Evolutionary conservation across 2,888 invertebrate species (phyloP), one percentile per base, ranked within the genome.

Genomic region (Brachyopa scutellaris): DNA sequence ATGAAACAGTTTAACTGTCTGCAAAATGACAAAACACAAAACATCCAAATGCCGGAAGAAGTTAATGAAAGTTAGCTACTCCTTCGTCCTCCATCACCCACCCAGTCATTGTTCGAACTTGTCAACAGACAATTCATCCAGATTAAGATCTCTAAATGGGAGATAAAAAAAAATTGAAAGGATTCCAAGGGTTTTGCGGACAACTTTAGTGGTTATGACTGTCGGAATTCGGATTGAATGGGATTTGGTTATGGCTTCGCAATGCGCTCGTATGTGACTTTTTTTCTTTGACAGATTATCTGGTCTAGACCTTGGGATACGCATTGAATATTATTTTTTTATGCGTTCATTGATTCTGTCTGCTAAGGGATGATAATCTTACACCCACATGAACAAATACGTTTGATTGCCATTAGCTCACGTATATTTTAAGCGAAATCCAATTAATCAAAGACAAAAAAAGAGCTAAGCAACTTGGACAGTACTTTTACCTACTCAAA

Each of bases 71-170:
- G 73, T 73, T 55, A 61, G 61, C 66, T 53, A 31, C 36, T 31
- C 53, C 38, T 33, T n/a, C n/a, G n/a, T n/a, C n/a, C n/a, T n/a
- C n/a, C n/a, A n/a, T n/a, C n/a, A n/a, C n/a, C n/a, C n/a, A n/a
- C n/a, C n/a, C n/a, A n/a, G n/a, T 42, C 42, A 55, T 79, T 67
- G 66, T 73, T 66, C 38, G 61, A 53, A 62, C 73, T 61, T 79
- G 78, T 79, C 72, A 73, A 66, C 73, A 73, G 55, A 73, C 73
- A 79, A 79, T 79, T 73, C 79, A 66, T 79, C 57, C 55, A 38
- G 79, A 73, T 79, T 79, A 73, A 61, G 79, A 79, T 79, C 67
- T 66, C 23, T 40, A 59, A 66, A 59, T 36, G 67, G 13, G 7
- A 55, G 21, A 67, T 61, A 69, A 26, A 42, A 53, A 53, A 62